Percentiles rank a stretch among this genome's conserved stretches.
Conservation (phyloP, 2,113 vertebrate species). For the Cottus gobio region DNA sequence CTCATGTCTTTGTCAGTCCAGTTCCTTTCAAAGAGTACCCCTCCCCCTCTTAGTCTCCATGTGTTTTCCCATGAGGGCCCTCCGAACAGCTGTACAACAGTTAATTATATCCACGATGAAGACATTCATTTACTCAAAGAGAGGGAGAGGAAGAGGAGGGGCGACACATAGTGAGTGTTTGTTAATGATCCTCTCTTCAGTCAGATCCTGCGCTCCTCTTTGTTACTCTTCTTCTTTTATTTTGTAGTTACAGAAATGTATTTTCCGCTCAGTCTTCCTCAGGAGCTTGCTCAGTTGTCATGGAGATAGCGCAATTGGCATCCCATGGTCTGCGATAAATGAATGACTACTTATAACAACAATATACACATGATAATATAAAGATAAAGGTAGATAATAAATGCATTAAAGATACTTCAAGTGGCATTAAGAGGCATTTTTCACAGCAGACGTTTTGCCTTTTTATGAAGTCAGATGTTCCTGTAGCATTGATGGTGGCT, state of each 20-base stretch:
- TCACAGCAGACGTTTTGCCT: neutral
- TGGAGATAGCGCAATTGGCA: neutral
- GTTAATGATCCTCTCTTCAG: slow-evolving; percentile 9
- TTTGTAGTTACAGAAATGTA: neutral
- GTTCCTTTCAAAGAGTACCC: slow-evolving; percentile 39
- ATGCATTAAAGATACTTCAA: neutral
- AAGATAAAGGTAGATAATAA: neutral
- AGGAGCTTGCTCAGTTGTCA: neutral
- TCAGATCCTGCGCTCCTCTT: neutral
- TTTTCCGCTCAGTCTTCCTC: neutral
- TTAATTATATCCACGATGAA: slow-evolving; percentile 54
- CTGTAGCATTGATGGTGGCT: neutral
- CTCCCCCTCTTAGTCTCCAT: slow-evolving; percentile 2
- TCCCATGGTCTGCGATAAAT: neutral
- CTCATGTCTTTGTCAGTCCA: slow-evolving; percentile 50
- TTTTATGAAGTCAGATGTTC: neutral
- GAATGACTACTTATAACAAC: neutral
- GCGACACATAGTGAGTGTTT: slow-evolving; percentile 1
- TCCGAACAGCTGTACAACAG: slow-evolving; percentile 49
- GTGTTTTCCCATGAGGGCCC: slow-evolving; percentile 28
- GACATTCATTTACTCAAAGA: slow-evolving; percentile 54
- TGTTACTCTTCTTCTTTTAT: neutral
- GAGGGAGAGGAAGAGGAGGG: slow-evolving; percentile 10
- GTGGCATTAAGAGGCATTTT: neutral
- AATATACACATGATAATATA: neutral